Percentiles rank a stretch among this genome's conserved stretches.
Conservation (phyloP, 1,140 invertebrate species). For the Pseudomyrmex gracilis region DNA sequence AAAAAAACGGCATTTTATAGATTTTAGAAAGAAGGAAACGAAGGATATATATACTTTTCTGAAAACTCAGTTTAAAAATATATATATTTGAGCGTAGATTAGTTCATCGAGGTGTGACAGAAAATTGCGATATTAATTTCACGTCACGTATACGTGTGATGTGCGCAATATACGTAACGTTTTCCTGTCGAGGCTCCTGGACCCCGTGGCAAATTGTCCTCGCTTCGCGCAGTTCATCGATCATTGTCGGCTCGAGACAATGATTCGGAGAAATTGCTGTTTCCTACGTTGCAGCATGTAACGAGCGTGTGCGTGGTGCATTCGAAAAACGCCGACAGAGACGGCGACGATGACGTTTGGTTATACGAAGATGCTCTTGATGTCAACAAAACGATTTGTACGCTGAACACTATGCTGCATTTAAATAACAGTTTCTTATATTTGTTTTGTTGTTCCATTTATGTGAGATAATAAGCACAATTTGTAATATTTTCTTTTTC, state of each 20-base stretch:
- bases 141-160: too few species aligned
- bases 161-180: too few species aligned
- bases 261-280: constrained; percentile 57
- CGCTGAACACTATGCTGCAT: background rate
- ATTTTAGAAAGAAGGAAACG: too few species aligned
- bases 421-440: constrained; percentile 30
- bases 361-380: constrained; percentile 7
- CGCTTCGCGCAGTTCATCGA: constrained; percentile 61
- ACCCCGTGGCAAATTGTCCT: constrained; percentile 42
- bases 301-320: constrained; percentile 31
- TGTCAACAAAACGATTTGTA: constrained; percentile 2
- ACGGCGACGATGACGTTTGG: constrained; percentile 11
- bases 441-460: background rate
- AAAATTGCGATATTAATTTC: too few species aligned
- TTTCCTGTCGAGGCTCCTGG: constrained; percentile 32
- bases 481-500: background rate
- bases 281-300: constrained; percentile 45
- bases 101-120: too few species aligned
- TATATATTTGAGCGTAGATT: too few species aligned
- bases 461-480: too few species aligned
- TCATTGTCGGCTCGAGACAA: constrained; percentile 63
- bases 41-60: too few species aligned
- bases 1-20: too few species aligned
- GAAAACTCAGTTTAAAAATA: too few species aligned
- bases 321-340: background rate